Evolutionary conservation across 1,140 invertebrate genomes (phyloP), one percentile per base, ranked within the genome.

Genomic region (Zaprionus capensis): DNA sequence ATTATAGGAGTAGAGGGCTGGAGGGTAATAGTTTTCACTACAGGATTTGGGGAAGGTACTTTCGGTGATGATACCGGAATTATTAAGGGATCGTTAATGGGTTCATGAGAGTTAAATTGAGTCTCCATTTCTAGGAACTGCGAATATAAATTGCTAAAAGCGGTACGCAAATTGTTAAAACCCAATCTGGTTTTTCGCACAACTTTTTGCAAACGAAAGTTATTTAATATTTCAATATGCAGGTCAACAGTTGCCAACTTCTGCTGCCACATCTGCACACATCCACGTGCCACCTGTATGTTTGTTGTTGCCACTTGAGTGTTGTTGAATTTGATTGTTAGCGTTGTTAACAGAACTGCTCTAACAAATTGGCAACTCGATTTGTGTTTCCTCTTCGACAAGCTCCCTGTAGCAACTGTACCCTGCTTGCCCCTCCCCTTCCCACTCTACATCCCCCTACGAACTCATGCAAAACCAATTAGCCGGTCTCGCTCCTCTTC

Each of bases 401-500:
- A 5, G 14, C 36, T 46, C 5, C 41, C 6, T 46, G n/a, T 9
- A 20, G 17, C 41, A 46, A 17, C 41, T 31, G 36, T 31, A 34
- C 31, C 12, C 24, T 5, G 2, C 41, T 46, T 17, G 9, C 9
- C 31, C 49, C 41, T 11, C 24, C 31, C 38, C 17, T 11, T 20
- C 14, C 17, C 26, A 38, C 55, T 53, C 36, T 11, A 28, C 55
- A 20, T 28, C 12, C 49, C 53, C 58, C 46, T 68, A 80, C n/a
- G 55, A 67, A 55, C 78, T 87, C 83, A 87, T 87, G 83, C 83
- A 87, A 87, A 88, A 87, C 83, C 83, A 88, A 87, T 87, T 87
- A 87, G 83, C 72, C 83, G 71, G 84, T 88, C 76, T 88, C 84
- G 83, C 83, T 80, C 83, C 84, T 82, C 81, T 65, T 74, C 84